Conservation (phyloP, 2,888 invertebrate genomes). For the Isoperla grammatica region DNA sequence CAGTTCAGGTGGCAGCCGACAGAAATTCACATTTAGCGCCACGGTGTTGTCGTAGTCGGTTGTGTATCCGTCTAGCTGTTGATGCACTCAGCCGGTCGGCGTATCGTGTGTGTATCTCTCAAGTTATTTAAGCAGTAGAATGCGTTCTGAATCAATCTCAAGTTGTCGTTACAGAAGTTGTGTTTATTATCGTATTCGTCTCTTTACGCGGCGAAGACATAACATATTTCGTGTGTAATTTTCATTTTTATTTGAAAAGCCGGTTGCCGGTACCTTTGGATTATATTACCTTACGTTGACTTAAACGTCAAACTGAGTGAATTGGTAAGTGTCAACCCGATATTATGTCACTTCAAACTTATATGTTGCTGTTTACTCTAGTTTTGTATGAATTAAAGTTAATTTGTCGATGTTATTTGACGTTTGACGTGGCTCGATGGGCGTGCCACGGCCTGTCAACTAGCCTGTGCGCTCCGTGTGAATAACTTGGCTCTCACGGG, state of each 20-base stretch:
- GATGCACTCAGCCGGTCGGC: neutral
- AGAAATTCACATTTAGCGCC: slow-evolving; percentile 1
- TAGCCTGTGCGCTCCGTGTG: too few species aligned
- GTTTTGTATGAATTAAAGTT: too few species aligned
- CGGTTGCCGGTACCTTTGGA: slow-evolving; percentile 8
- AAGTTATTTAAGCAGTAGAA: slow-evolving; percentile 7
- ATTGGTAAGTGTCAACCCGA: slow-evolving; percentile 9
- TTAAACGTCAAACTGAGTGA: neutral
- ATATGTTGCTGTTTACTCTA: too few species aligned
- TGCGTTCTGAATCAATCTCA: slow-evolving; percentile 11
- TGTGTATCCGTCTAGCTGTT: neutral
- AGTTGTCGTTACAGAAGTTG: slow-evolving; percentile 12
- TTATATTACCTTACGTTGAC: neutral
- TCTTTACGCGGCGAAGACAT: slow-evolving; percentile 20
- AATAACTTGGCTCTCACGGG: too few species aligned
- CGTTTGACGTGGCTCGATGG: too few species aligned
- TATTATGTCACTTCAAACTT: neutral
- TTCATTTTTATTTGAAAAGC: slow-evolving; percentile 1
- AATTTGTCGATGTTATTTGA: too few species aligned
- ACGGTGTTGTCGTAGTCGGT: neutral
- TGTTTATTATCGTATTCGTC: slow-evolving; percentile 14
- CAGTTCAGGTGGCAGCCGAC: too few species aligned
- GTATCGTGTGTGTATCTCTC: neutral
- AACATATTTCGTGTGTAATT: neutral
- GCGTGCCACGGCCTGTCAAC: too few species aligned